These are phyloP conservation scores for Oreonectes daqikongensis DNA, from an alignment of 2,797 vertebrate genomes.

Conservation along the genomic window DNA sequence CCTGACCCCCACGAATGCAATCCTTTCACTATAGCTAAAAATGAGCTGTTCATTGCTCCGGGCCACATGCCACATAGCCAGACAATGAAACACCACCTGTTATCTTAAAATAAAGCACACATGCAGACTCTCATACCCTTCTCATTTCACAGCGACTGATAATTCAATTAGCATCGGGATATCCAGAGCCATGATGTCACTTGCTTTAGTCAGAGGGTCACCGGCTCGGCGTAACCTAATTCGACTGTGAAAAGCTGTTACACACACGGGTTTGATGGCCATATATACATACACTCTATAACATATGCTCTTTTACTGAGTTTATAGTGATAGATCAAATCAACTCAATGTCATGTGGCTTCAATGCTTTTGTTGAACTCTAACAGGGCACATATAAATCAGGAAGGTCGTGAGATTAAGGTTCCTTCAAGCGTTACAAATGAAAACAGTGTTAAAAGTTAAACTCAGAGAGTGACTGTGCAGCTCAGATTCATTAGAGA, in stretches of 20 bases:
- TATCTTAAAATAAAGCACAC: conserved; percentile 45
- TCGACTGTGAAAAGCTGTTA: conserved; percentile 25
- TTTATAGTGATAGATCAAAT: conserved; percentile 15
- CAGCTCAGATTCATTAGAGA: conserved; percentile 19
- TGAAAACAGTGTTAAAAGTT: conserved; percentile 30
- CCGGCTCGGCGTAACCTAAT: conserved; percentile 20
- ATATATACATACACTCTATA: conserved; percentile 15
- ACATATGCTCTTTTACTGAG: conserved; percentile 2
- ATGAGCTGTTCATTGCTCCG: conserved; percentile 29
- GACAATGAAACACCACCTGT: conserved; percentile 56
- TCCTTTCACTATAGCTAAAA: conserved; percentile 41
- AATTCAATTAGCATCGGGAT: conserved; percentile 43
- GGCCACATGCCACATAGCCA: conserved; percentile 38
- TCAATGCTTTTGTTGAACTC: conserved; percentile 3
- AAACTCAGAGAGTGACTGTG: neutral
- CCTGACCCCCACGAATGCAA: conserved; percentile 26
- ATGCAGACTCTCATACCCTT: conserved; percentile 17
- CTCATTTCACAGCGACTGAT: conserved; percentile 30
- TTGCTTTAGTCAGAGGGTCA: conserved; percentile 26
- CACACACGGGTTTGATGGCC: neutral
- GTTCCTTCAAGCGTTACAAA: neutral
- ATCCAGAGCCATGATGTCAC: conserved; percentile 45
- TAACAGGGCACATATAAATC: neutral
- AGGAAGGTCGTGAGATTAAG: conserved; percentile 5
- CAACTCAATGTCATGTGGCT: conserved; percentile 16